A percentile compares a stretch with the other conserved stretches of the same genome.
Evolutionary conservation across 2,797 vertebrate species (phyloP).

Genomic region (Pachyuromys duprasi): DNA sequence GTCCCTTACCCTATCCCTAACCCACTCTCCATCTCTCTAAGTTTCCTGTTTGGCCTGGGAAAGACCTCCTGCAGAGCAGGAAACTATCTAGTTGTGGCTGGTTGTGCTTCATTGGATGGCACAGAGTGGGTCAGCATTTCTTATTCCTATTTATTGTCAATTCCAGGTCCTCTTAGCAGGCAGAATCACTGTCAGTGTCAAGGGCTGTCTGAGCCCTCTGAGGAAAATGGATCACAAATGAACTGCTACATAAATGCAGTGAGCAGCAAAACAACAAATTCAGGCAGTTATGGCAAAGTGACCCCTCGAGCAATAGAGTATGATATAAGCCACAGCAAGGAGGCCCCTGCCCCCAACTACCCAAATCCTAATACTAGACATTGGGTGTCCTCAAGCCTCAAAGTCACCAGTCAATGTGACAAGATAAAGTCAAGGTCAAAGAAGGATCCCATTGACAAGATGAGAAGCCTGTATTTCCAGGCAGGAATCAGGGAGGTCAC

Average conservation of each 20-base stretch:
- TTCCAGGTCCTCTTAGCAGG: constrained; percentile 3
- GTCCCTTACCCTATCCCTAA: not conserved
- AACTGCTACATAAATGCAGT: constrained; percentile 46
- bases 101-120: not conserved
- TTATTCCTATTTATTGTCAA: constrained; percentile 54
- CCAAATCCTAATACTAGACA: not conserved
- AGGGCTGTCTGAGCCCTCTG: constrained; percentile 45
- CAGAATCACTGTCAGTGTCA: not conserved
- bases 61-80: not conserved
- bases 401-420: not conserved
- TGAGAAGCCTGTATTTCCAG: not conserved
- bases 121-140: constrained; percentile 13
- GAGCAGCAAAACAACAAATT: constrained; percentile 7
- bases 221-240: constrained; percentile 59
- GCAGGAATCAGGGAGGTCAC: not conserved
- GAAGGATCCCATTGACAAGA: not conserved
- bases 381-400: not conserved
- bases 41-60: not conserved
- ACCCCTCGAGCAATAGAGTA: not conserved
- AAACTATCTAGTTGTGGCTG: constrained; percentile 45
- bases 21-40: not conserved
- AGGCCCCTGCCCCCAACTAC: no score
- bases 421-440: constrained; percentile 40
- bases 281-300: constrained; percentile 1
- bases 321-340: not conserved